phyloP scores from a whole-genome alignment of 2,113 vertebrate species.

The Mobula hypostoma region DNA sequence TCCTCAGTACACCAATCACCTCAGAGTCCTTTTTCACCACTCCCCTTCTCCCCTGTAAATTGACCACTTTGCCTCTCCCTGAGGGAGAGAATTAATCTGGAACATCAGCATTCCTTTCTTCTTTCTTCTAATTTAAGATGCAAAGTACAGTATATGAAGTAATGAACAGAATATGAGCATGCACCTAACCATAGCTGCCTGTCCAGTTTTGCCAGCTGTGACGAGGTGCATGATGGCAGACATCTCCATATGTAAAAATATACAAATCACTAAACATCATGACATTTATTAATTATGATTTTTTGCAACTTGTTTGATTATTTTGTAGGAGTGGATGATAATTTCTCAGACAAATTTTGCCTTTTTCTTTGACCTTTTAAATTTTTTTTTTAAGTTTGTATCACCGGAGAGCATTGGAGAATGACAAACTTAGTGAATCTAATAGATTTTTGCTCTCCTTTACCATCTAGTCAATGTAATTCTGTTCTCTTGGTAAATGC shows the following conservation, averaged over 20 bases:
- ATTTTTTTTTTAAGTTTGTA: not conserved
- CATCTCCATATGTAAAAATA: not conserved
- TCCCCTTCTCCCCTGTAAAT: too few relatives aligned
- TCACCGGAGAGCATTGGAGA: not conserved
- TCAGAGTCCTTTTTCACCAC: too few relatives aligned
- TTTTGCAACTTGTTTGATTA: not conserved
- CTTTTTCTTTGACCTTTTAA: not conserved
- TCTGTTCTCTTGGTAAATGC: not conserved
- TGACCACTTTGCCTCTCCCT: too few relatives aligned
- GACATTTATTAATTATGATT: not conserved
- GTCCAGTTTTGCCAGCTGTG: not conserved
- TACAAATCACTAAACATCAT: not conserved
- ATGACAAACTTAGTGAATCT: not conserved
- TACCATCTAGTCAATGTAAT: not conserved
- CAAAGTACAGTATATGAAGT: too few relatives aligned
- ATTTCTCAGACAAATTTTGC: not conserved
- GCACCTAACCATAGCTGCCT: not conserved
- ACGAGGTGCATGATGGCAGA: not conserved
- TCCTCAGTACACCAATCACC: too few relatives aligned
- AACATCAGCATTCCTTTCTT: too few relatives aligned
- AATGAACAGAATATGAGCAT: not conserved
- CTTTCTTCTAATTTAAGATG: too few relatives aligned
- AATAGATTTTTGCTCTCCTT: not conserved
- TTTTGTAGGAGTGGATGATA: not conserved
- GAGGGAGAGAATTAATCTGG: too few relatives aligned